phyloP scores from a whole-genome alignment of 2,113 vertebrate genomes.

The Circaetus gallicus region DNA sequence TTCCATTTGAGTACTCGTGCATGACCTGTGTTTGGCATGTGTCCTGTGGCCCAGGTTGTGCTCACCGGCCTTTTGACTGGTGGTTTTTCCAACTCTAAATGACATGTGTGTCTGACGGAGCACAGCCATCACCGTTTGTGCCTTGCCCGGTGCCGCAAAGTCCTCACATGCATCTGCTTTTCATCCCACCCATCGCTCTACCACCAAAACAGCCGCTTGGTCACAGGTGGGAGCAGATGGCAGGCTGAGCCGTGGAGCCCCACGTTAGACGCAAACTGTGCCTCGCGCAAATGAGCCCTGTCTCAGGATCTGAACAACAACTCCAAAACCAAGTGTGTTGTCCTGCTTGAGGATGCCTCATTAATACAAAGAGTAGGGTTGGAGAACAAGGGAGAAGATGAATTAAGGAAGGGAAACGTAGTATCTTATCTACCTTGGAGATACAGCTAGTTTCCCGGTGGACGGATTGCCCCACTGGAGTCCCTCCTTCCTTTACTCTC shows the following conservation, averaged over 20 bases:
- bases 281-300: background rate
- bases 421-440: background rate
- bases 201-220: background rate
- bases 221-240: background rate
- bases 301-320: background rate
- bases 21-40: background rate
- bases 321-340: background rate
- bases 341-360: background rate
- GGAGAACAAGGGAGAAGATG: background rate
- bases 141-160: background rate
- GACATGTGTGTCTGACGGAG: background rate
- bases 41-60: background rate
- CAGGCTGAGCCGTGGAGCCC: background rate
- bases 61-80: background rate
- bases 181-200: background rate
- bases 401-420: background rate
- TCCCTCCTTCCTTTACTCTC: background rate
- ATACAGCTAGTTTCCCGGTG: background rate
- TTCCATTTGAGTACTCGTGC: background rate
- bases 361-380: background rate
- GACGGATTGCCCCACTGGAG: background rate
- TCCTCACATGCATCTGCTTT: background rate
- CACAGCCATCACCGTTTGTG: background rate
- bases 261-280: fast-evolving
- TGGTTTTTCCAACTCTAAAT: background rate